Base-by-base conservation (phyloP, 2,888 invertebrate genomes). In the Macrophya annulata region DNA sequence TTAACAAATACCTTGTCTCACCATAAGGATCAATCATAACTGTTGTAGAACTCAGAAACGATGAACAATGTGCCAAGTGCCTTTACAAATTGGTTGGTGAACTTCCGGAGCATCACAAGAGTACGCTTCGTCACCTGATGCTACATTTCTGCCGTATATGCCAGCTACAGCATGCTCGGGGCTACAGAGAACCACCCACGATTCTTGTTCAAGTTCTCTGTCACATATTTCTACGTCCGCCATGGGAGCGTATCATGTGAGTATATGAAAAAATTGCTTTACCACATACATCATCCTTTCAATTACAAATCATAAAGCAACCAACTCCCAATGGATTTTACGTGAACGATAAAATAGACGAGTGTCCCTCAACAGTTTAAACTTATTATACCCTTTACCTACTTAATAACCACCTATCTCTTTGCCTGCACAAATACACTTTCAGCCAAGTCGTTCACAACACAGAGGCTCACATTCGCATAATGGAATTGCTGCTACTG, bases 181-280 rank as follows among this genome's bases (percentile, higher is more conserved):
- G 96, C 31, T 95, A 95, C 89, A 94, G 94, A 77, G 96, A 96
- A 89, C 96, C 96, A 6, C 96, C 96, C 8, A 95, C 95, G 25
- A 94, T 95, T 86, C 95, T 97, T 83, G 94, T 96, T 79, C 96
- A 96, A 93, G 96, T 96, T 74, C 95, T 97, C 90, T 96, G 96
- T 93, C 96, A 96, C 91, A 96, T 97, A 89, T 94, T 97, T 82
- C 94, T 97, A 71, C 94, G 97, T 86, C 97, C 97, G 31, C 96
- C 96, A 8, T 97, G 97, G 97, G 96, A 96, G 91, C 94, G 96
- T 90, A 96, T 97, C 88, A 95, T 96, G 96, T 96, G 94, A 95
- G 95, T 94, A 81, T 25, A 62, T 12, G 31, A 40, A 21, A 21
- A n/a, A 43, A 40, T 43, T 17, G 1, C 3, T 86, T 85, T n/a